phyloP scores from a whole-genome alignment of 1,140 invertebrate genomes.

The Babylonia areolata region DNA sequence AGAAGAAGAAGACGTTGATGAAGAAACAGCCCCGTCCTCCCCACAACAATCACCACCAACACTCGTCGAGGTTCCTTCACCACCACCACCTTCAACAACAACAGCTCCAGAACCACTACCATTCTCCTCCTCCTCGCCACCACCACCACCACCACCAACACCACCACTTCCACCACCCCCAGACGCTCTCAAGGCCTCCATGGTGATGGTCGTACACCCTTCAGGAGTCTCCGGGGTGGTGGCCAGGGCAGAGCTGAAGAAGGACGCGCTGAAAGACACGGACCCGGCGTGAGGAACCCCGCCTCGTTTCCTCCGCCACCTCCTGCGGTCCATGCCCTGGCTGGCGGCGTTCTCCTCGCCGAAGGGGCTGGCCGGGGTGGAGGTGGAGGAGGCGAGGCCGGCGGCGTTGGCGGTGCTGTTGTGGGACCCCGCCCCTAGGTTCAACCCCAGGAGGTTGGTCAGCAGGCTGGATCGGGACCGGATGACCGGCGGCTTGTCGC shows the following conservation, averaged over 20 bases:
- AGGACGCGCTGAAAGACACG: conserved; percentile 15
- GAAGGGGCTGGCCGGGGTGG: background rate
- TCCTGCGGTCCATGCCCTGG: conserved; percentile 14
- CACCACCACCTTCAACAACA: too few relatives aligned
- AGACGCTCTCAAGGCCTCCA: conserved; percentile 1
- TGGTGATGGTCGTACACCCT: conserved; percentile 8
- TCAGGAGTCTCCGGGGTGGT: conserved; percentile 41
- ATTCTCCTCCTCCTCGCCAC: background rate
- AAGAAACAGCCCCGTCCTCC: background rate
- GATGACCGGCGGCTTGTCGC: background rate
- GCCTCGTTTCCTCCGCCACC: conserved; percentile 31
- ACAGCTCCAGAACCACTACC: background rate
- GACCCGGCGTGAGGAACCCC: background rate
- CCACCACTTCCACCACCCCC: background rate
- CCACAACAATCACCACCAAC: background rate
- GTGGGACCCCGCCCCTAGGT: background rate
- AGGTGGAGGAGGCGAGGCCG: background rate
- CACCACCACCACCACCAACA: too few relatives aligned
- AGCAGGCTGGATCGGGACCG: conserved; percentile 27
- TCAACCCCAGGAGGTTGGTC: background rate
- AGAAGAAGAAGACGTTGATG: too few relatives aligned
- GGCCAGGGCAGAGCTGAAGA: conserved; percentile 17
- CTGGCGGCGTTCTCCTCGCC: conserved; percentile 29
- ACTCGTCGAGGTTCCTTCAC: background rate
- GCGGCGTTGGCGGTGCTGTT: background rate